Conservation (phyloP, 2,797 vertebrate genomes). For the Malurus leucopterus region DNA sequence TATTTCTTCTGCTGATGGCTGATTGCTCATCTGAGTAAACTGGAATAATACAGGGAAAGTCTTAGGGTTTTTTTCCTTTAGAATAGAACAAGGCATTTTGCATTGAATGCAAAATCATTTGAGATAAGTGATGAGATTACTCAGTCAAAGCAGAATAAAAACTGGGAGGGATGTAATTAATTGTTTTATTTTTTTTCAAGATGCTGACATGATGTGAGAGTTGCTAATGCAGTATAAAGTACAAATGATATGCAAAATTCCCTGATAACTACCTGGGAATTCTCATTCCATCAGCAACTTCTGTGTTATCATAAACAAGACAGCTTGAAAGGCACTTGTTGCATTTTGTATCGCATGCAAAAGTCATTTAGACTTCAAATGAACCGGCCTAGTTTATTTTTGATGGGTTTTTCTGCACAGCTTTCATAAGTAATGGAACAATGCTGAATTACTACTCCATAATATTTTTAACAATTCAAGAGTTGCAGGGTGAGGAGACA, state of each 20-base stretch:
- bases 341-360: slow-evolving; percentile 16
- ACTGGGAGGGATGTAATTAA: background rate
- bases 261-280: slow-evolving; percentile 17
- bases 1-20: background rate
- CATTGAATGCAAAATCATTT: slow-evolving; percentile 12
- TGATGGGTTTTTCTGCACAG: background rate
- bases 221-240: slow-evolving; percentile 20
- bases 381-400: slow-evolving; percentile 40
- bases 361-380: slow-evolving; percentile 56
- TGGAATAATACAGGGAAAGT: background rate
- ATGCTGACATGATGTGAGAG: slow-evolving; percentile 7
- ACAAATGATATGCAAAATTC: slow-evolving; percentile 25
- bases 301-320: slow-evolving; percentile 28
- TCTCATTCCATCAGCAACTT: slow-evolving; percentile 18
- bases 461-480: slow-evolving; percentile 12
- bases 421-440: slow-evolving; percentile 14
- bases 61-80: background rate
- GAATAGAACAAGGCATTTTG: slow-evolving; percentile 4
- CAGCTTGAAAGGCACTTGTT: slow-evolving; percentile 50
- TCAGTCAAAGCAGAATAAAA: slow-evolving; percentile 15
- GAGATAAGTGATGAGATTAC: background rate
- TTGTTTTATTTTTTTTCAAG: background rate
- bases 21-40: background rate
- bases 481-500: background rate
- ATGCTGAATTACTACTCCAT: slow-evolving; percentile 11